Evolutionary conservation across 2,888 invertebrate species (phyloP), one percentile per base, ranked within the genome.

Genomic region (Coelopa pilipes): DNA sequence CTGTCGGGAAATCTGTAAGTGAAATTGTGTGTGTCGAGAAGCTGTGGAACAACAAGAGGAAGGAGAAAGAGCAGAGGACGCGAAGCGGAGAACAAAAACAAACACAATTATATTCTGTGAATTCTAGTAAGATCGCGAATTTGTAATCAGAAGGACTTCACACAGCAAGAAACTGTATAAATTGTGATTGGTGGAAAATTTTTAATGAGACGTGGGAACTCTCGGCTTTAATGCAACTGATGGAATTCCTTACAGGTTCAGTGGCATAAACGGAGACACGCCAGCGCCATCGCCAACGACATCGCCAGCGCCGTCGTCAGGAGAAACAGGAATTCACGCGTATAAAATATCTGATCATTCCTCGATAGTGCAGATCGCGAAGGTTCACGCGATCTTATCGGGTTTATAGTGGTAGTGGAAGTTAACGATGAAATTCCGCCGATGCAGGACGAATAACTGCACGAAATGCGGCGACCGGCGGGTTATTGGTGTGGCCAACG

Each of bases 151-250:
- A 71, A 71, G 45, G n/a, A 53, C 53, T 53, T 53, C 53, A 53
- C 13, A 53, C n/a, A 53, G n/a, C 53, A 53, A 53, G 24, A 59
- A 71, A 71, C 71, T 63, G 71, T 71, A 34, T 70, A 71, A 55
- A 65, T 65, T 71, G 71, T 71, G 73, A 69, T 62, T 63, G 73
- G 55, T 68, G 59, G 74, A 74, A 81, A 82, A 81, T 79, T 81
- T 81, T 82, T 82, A 84, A 84, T 84, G 83, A 84, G 84, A 84
- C 83, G 84, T 80, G 80, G 79, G 80, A 80, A 80, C 75, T 59
- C 65, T 71, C 53, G 63, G 19, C 67, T 53, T 67, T 72, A 72
- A 67, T 34, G 53, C 59, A 70, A 70, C 70, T 55, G 59, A 66
- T 66, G 63, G 63, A 69, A 69, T 69, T 59, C 21, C 53, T 17